These are phyloP conservation scores for Ctenoplectra terminalis DNA, from an alignment of 1,140 invertebrate genomes.

Conservation along the genomic window DNA sequence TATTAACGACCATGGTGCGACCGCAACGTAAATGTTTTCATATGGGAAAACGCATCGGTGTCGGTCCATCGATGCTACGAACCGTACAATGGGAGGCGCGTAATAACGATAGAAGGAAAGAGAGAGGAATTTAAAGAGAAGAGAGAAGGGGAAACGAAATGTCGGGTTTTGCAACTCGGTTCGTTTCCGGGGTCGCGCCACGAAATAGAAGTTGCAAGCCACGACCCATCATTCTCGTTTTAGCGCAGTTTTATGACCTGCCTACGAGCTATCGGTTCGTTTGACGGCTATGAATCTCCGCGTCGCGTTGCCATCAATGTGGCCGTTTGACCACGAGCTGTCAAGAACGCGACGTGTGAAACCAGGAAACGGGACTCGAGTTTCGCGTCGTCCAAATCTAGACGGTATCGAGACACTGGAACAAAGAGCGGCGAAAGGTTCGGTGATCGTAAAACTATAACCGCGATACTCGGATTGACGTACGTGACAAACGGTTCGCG, in stretches of 20 bases:
- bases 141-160: neutral
- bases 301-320: constrained; percentile 53
- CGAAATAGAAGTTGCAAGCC: constrained; percentile 79
- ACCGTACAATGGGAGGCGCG: constrained; percentile 57
- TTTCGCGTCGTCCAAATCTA: neutral
- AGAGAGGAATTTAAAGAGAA: constrained; percentile 19
- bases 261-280: constrained; percentile 75
- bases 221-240: constrained; percentile 77
- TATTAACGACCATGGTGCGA: neutral
- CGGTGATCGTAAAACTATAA: neutral
- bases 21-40: neutral
- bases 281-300: constrained; percentile 70
- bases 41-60: neutral
- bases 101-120: constrained; percentile 43
- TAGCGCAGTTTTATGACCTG: constrained; percentile 80
- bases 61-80: constrained; percentile 55
- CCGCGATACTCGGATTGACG: neutral
- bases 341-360: constrained; percentile 27
- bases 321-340: constrained; percentile 55
- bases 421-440: neutral
- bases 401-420: neutral
- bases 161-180: constrained; percentile 58
- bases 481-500: neutral
- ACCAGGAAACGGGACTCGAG: constrained; percentile 6
- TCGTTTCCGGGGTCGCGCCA: constrained; percentile 82